Conservation (phyloP, 2,113 vertebrate genomes). For the Microcebus tavaratra region DNA sequence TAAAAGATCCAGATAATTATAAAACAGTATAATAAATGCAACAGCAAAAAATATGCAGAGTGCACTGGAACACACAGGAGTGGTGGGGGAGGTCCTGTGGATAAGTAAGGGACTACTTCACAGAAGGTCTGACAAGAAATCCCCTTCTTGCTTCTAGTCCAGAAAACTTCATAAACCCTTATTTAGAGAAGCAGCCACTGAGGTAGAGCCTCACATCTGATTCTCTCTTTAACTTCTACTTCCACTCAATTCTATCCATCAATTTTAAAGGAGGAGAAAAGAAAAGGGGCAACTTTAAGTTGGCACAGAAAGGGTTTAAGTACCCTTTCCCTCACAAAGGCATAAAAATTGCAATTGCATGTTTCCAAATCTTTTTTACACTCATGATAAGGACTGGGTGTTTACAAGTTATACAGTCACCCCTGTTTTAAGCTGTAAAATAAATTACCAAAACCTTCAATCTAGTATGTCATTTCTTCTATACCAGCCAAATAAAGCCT, state of each 20-base stretch:
- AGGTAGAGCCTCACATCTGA: not conserved
- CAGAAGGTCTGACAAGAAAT: not conserved
- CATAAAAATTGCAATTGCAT: not conserved
- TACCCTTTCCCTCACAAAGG: not conserved
- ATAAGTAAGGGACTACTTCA: not conserved
- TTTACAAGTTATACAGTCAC: constrained; percentile 30
- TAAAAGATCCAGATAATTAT: not conserved
- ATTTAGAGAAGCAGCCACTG: not conserved
- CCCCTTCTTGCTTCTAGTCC: not conserved
- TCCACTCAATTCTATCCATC: not conserved
- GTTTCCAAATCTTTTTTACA: constrained; percentile 20
- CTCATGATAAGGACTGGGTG: not conserved
- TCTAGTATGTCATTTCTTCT: not conserved
- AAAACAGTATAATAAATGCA: not conserved
- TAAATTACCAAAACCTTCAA: constrained; percentile 13
- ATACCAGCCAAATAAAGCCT: not conserved
- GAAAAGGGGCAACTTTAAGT: not conserved
- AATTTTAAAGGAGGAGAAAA: not conserved
- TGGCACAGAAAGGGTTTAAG: not conserved
- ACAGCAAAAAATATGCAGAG: not conserved
- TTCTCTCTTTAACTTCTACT: not conserved
- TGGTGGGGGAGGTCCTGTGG: too few relatives aligned
- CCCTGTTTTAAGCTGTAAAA: not conserved
- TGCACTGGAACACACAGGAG: not conserved
- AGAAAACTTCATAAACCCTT: not conserved